A percentile compares a stretch with the other conserved stretches of the same genome.
Conservation (phyloP, 2,888 invertebrate genomes). For the Rotaria sp. region DNA sequence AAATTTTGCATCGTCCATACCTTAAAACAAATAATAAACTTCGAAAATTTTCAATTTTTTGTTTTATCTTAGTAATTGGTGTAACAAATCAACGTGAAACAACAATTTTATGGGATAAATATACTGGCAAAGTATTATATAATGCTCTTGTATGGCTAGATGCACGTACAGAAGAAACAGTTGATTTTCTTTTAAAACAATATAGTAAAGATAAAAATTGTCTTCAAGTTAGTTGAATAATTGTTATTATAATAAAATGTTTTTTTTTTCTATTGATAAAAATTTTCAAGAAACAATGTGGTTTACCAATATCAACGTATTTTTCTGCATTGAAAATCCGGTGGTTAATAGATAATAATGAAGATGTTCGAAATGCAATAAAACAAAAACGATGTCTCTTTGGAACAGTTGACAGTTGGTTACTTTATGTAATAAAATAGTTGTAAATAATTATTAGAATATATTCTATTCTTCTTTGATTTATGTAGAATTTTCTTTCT, state of each 20-base stretch:
- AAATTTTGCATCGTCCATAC: too few species aligned
- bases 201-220: constrained; percentile 49
- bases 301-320: constrained; percentile 80
- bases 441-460: too few species aligned
- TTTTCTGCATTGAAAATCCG: constrained; percentile 82
- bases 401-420: constrained; percentile 86
- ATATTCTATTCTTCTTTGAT: too few species aligned
- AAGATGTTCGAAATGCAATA: constrained; percentile 69
- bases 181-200: constrained; percentile 75
- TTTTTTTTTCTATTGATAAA: background rate
- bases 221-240: constrained; percentile 46
- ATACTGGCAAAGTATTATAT: constrained; percentile 79
- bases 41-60: too few species aligned
- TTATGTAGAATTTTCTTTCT: too few species aligned
- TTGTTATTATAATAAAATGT: too few species aligned
- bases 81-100: constrained; percentile 96
- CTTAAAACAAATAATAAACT: too few species aligned
- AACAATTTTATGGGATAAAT: constrained; percentile 85
- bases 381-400: constrained; percentile 66
- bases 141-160: constrained; percentile 97
- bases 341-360: constrained; percentile 84
- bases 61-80: constrained; percentile 66
- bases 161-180: constrained; percentile 77
- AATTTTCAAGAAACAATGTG: constrained; percentile 60
- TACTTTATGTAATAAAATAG: constrained; percentile 70